Evolutionary conservation across 1,140 invertebrate species (phyloP).

Genomic region (Charaxes varanes): DNA sequence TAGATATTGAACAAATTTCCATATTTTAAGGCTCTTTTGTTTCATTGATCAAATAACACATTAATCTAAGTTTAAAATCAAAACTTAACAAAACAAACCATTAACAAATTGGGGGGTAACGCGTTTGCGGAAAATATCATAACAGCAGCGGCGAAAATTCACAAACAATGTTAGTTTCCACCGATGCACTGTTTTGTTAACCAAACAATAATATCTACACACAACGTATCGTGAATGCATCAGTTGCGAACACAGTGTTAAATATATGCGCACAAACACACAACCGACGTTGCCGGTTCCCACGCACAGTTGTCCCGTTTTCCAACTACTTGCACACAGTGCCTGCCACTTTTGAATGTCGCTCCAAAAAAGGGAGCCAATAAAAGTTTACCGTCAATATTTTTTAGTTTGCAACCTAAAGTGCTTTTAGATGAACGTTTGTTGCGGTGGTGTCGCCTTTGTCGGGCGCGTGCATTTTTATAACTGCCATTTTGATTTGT

Average conservation of each 20-base stretch:
- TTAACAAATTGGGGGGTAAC: too few species aligned
- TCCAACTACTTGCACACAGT: constrained; percentile 5
- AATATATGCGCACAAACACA: constrained; percentile 20
- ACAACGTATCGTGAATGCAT: constrained; percentile 15
- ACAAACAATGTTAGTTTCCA: constrained; percentile 10
- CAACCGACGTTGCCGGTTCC: constrained; percentile 14
- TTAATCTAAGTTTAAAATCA: too few species aligned
- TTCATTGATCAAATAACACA: too few species aligned
- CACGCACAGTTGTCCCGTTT: constrained; percentile 12
- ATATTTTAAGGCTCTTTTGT: too few species aligned
- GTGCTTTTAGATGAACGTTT: constrained; percentile 2
- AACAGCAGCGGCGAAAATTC: constrained; percentile 6
- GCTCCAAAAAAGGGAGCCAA: background rate
- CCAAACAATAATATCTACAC: constrained; percentile 21
- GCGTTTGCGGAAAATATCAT: constrained; percentile 9
- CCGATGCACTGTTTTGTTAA: constrained; percentile 16
- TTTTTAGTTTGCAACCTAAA: constrained; percentile 5
- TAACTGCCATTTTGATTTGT: too few species aligned
- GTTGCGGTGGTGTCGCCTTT: background rate
- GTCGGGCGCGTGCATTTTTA: too few species aligned
- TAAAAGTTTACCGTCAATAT: constrained; percentile 1
- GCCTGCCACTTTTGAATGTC: constrained; percentile 6
- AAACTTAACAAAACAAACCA: too few species aligned
- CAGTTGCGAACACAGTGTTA: constrained; percentile 11
- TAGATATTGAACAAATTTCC: too few species aligned